Evolutionary conservation across 2,797 vertebrate genomes (phyloP).

Genomic region (Otolemur crassicaudatus): DNA sequence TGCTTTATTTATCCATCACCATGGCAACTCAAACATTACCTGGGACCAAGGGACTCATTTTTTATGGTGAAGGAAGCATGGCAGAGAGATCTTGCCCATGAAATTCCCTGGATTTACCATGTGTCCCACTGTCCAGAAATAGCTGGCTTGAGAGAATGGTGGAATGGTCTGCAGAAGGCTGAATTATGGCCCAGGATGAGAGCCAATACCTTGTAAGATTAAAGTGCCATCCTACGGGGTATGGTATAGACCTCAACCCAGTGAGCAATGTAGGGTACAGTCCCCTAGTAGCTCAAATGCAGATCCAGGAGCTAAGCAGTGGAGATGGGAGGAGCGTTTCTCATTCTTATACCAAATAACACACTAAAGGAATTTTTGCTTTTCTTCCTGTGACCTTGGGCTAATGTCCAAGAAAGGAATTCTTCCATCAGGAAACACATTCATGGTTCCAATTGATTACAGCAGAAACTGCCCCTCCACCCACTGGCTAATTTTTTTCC

Average conservation of each 20-base stretch:
- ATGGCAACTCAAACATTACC: neutral
- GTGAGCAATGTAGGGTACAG: accelerated
- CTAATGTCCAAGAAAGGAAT: constrained; percentile 18
- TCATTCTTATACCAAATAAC: neutral
- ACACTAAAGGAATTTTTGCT: neutral
- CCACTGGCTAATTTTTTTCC: neutral
- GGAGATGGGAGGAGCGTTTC: neutral
- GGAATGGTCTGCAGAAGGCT: neutral
- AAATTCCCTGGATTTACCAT: neutral
- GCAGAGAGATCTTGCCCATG: neutral
- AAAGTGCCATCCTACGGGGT: neutral
- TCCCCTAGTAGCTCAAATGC: neutral
- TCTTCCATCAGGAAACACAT: constrained; percentile 34
- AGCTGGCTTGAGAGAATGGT: neutral
- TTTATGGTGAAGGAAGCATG: neutral
- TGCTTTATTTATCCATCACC: constrained; percentile 52
- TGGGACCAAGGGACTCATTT: neutral
- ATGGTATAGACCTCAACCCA: neutral
- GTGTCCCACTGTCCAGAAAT: neutral
- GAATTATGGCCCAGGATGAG: neutral
- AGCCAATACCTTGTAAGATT: neutral
- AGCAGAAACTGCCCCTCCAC: neutral
- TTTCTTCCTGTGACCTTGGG: constrained; percentile 70
- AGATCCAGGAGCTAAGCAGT: neutral
- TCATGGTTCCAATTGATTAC: neutral